phyloP scores from a whole-genome alignment of 2,797 vertebrate species.

The Manis pentadactyla region DNA sequence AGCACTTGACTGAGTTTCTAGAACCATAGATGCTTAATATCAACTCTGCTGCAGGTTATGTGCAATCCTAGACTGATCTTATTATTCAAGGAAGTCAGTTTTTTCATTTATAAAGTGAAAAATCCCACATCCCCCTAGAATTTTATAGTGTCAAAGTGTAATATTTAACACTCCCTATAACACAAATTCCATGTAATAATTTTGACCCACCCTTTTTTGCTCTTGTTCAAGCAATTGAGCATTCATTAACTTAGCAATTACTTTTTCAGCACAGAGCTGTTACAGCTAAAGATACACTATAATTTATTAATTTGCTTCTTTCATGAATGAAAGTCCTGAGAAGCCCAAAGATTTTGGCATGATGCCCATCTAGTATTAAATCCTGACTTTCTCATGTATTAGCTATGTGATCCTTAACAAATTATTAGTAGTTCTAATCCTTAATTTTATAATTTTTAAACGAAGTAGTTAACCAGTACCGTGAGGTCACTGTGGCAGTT shows the following conservation, averaged over 20 bases:
- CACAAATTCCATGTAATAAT: neutral
- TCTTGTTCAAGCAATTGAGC: neutral
- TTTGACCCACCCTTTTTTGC: neutral
- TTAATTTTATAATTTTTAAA: neutral
- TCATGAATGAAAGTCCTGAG: neutral
- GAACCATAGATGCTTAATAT: neutral
- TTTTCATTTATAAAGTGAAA: neutral
- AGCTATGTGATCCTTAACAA: neutral
- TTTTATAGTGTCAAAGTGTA: neutral
- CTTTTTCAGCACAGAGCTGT: neutral
- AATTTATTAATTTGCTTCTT: neutral
- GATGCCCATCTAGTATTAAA: neutral
- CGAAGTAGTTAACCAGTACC: neutral
- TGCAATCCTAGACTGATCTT: neutral
- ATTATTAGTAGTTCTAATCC: neutral
- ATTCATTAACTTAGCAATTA: neutral
- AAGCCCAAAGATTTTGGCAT: neutral
- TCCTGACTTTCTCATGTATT: neutral
- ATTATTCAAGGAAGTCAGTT: neutral
- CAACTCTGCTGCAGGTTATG: neutral
- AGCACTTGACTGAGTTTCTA: neutral
- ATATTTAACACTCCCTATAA: neutral
- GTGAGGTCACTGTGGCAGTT: neutral
- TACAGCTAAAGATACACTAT: neutral
- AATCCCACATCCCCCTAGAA: neutral